Evolutionary conservation across 35 echinoderm and acorn worm species (phyloP).

Genomic region (Ophiothrix spiculata): DNA sequence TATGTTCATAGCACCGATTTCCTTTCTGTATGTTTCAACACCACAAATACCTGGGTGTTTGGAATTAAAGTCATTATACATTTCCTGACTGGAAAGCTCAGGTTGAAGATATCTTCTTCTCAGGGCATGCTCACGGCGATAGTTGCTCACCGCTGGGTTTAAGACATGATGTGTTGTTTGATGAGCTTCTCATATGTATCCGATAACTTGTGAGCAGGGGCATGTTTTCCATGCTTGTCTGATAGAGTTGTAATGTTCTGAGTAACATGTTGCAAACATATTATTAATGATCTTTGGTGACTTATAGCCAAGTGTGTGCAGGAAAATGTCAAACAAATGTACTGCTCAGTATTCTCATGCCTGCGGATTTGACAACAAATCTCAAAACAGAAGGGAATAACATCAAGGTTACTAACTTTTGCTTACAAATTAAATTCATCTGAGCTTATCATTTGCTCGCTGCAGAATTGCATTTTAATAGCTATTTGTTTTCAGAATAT

Average conservation of each 20-base stretch:
- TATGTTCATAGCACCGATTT: background rate
- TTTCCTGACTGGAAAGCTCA: background rate
- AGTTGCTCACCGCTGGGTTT: conserved; percentile 10
- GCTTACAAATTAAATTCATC: too few relatives aligned
- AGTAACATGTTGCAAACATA: background rate
- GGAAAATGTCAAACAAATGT: too few relatives aligned
- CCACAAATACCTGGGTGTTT: conserved; percentile 29
- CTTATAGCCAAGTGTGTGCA: too few relatives aligned
- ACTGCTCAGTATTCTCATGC: too few relatives aligned
- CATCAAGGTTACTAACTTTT: too few relatives aligned
- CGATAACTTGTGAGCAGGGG: conserved; percentile 4
- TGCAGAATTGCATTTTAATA: too few relatives aligned
- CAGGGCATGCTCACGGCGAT: conserved; percentile 10
- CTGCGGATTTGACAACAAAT: too few relatives aligned
- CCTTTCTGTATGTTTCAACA: conserved; percentile 9
- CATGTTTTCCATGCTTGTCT: background rate
- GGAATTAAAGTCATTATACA: conserved; percentile 25
- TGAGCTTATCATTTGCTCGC: too few relatives aligned
- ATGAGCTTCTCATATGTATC: background rate
- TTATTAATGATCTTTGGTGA: background rate
- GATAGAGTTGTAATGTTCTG: background rate
- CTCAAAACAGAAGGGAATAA: too few relatives aligned
- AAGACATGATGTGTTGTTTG: conserved; percentile 15
- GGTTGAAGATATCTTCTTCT: conserved; percentile 16
- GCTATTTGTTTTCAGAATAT: too few relatives aligned